Base-by-base conservation (phyloP, 2,797 vertebrate genomes). In the Oreonectes daqikongensis region DNA sequence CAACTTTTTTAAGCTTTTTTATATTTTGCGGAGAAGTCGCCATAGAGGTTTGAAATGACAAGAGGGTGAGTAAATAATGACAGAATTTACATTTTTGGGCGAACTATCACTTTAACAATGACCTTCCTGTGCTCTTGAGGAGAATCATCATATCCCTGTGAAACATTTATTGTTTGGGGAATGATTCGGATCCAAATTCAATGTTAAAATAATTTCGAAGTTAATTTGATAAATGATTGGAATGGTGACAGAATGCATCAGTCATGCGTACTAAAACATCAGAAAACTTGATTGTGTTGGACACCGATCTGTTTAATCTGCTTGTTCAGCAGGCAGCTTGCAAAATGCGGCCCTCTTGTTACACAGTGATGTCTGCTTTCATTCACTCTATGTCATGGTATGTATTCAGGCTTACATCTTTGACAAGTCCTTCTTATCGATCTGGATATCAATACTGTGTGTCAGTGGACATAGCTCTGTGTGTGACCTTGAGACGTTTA, bases 371-470 rank as follows among this genome's bases (percentile, higher is more conserved):
- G 46, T 70, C 72, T 40, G 57, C 44, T 76, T 81, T 35, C 52
- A 40, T 76, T 80, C 46, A 46, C 35, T 64, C 60, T 50, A 9
- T 64, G 57, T 57, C 46, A 35, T 18, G 4, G 30, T 44, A 42
- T 74, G 24, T 69, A 72, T 42, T 26, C 28, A 60, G 46, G 38
- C 26, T 68, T 75, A 32, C 10, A 48, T 35, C 22, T 24, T 44
- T 74, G 66, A 75, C 70, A 66, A 42, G 35, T 77, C 20, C 17
- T 30, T 40, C 14, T 12, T 75, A 53, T 63, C 42, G 68, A 64
- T 80, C 67, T 60, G 63, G 59, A 53, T 38, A 59, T 77, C 63
- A 68, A 52, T 77, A 46, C 24, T 66, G 28, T 70, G 66, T 78
- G n/a, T 50, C 28, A 50, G 75, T 81, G 69, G 22, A 63, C 61